These are phyloP conservation scores for Achroia grisella DNA, from an alignment of 1,140 invertebrate species.

Conservation along the genomic window DNA sequence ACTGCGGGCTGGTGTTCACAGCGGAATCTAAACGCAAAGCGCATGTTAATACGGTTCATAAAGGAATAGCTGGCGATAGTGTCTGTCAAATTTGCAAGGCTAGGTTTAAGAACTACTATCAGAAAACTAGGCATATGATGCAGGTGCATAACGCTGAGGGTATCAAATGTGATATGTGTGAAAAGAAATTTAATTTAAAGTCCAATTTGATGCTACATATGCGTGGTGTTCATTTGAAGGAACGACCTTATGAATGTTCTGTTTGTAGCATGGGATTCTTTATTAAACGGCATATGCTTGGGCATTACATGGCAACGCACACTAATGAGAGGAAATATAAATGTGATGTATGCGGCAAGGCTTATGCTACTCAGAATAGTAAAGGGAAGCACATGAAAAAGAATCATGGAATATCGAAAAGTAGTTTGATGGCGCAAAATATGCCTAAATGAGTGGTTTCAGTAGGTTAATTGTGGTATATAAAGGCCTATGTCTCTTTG, in stretches of 20 bases:
- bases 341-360: conserved; percentile 57
- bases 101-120: conserved; percentile 62
- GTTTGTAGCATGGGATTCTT: conserved; percentile 63
- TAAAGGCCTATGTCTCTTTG: too few relatives aligned
- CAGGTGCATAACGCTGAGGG: conserved; percentile 57
- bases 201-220: conserved; percentile 59
- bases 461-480: too few relatives aligned
- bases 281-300: conserved; percentile 56
- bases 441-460: conserved; percentile 22
- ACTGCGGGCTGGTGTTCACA: conserved; percentile 49
- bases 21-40: conserved; percentile 59
- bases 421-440: conserved; percentile 11
- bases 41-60: conserved; percentile 56
- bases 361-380: conserved; percentile 57
- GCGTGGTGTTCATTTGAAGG: conserved; percentile 58
- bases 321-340: conserved; percentile 61
- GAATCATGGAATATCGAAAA: conserved; percentile 52
- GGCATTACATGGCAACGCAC: conserved; percentile 56
- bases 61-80: conserved; percentile 58
- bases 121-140: conserved; percentile 63
- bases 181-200: conserved; percentile 56
- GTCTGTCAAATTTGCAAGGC: conserved; percentile 61
- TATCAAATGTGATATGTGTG: conserved; percentile 56
- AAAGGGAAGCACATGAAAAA: conserved; percentile 63
- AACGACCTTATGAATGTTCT: conserved; percentile 54